A percentile compares a stretch with the other conserved stretches of the same genome.
These are phyloP conservation scores for Lophotis ruficrista DNA, from an alignment of 2,113 vertebrate genomes.

Conservation along the genomic window DNA sequence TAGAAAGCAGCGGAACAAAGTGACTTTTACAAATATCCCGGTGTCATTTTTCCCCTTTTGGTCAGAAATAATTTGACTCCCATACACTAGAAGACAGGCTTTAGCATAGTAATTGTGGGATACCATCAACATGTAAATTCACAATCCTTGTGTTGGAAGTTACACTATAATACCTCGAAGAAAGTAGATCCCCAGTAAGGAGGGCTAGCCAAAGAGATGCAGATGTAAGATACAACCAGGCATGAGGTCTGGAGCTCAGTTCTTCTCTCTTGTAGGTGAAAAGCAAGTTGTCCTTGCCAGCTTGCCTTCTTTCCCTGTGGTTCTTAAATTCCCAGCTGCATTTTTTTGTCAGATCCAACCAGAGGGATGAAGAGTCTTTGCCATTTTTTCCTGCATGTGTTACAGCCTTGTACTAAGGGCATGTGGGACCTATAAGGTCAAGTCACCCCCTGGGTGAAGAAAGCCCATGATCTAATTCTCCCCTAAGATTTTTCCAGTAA, in stretches of 20 bases:
- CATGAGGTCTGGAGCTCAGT: background rate
- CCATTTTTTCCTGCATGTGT: background rate
- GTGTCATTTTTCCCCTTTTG: background rate
- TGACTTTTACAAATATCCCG: background rate
- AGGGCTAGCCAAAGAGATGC: background rate
- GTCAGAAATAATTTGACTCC: background rate
- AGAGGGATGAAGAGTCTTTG: background rate
- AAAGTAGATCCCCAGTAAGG: background rate
- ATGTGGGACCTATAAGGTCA: background rate
- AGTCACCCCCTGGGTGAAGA: background rate
- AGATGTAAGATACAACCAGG: background rate
- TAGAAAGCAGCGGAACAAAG: background rate
- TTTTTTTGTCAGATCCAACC: background rate
- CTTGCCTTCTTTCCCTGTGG: background rate
- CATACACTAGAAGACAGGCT: background rate
- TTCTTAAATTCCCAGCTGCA: background rate
- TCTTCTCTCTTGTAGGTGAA: background rate
- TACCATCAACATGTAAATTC: background rate
- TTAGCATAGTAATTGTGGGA: rapidly evolving
- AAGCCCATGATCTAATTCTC: background rate
- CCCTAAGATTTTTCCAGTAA: background rate
- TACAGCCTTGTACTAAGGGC: background rate
- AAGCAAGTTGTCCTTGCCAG: background rate
- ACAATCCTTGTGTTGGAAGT: background rate
- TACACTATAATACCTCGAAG: background rate